Conservation (phyloP, 2,888 invertebrate genomes). For the Aporophyla lueneburgensis region DNA sequence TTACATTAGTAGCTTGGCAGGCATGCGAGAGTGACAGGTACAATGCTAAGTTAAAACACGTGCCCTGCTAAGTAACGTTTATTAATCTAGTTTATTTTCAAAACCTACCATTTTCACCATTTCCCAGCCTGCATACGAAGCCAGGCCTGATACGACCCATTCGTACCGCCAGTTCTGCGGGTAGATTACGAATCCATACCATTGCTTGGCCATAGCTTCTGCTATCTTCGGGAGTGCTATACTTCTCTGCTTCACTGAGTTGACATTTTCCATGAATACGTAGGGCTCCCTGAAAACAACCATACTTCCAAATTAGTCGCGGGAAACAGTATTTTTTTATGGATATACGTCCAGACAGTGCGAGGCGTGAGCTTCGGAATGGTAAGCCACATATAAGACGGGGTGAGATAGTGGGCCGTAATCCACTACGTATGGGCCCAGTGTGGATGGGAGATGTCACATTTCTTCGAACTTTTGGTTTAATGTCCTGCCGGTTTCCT, state of each 20-base stretch:
- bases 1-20: neutral
- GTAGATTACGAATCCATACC: slow-evolving; percentile 92
- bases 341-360: neutral
- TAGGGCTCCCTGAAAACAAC: slow-evolving; percentile 83
- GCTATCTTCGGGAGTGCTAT: slow-evolving; percentile 88
- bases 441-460: no score
- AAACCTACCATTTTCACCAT: slow-evolving; percentile 85
- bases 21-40: no score
- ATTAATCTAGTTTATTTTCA: neutral
- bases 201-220: slow-evolving; percentile 93
- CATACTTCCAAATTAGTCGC: neutral
- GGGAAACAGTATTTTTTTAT: neutral
- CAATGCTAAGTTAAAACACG: neutral
- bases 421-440: no score
- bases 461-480: no score
- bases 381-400: neutral
- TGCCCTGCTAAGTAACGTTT: neutral
- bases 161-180: slow-evolving; percentile 91
- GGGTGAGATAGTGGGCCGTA: no score
- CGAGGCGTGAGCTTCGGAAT: no score
- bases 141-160: slow-evolving; percentile 92
- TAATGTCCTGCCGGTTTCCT: no score
- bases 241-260: slow-evolving; percentile 84
- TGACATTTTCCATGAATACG: slow-evolving; percentile 79
- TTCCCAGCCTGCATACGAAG: slow-evolving; percentile 91